Percentiles rank a stretch among this genome's conserved stretches.
phyloP scores from a whole-genome alignment of 1,140 invertebrate species.

The Caenorhabditis remanei region DNA sequence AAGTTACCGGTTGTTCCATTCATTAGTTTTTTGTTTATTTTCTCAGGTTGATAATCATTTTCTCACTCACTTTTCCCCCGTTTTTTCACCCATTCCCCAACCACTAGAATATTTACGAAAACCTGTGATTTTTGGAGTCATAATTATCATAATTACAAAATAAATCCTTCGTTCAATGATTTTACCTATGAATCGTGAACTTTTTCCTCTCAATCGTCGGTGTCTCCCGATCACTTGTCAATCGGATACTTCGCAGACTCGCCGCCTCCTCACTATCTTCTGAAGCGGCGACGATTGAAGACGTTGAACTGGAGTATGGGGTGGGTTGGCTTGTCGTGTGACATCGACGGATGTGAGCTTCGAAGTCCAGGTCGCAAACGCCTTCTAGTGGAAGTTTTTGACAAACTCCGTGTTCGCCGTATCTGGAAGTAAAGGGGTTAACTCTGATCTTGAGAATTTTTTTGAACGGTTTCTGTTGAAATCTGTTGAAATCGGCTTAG shows the following conservation, averaged over 20 bases:
- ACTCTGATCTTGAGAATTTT: neutral
- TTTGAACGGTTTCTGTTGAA: neutral
- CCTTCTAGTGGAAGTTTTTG: slow-evolving; percentile 88
- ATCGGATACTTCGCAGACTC: slow-evolving; percentile 34
- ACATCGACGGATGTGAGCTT: slow-evolving; percentile 87
- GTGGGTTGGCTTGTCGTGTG: slow-evolving; percentile 79
- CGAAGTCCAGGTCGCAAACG: slow-evolving; percentile 88
- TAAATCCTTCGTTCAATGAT: no score
- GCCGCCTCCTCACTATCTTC: slow-evolving; percentile 36
- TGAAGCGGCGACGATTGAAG: neutral
- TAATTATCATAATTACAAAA: neutral
- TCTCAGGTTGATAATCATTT: slow-evolving; percentile 41
- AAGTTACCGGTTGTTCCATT: slow-evolving; percentile 28
- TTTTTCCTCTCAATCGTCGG: slow-evolving; percentile 38
- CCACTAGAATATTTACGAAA: neutral
- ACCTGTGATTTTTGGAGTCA: neutral
- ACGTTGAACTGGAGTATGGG: slow-evolving; percentile 23
- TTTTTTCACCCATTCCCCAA: neutral
- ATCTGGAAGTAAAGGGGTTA: slow-evolving; percentile 78
- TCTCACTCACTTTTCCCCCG: neutral
- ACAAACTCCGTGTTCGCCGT: slow-evolving; percentile 90
- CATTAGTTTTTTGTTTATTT: slow-evolving; percentile 11
- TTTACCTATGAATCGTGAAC: slow-evolving; percentile 35
- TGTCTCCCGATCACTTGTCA: slow-evolving; percentile 24
- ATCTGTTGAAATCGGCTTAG: no score